Conservation (phyloP, 1,140 invertebrate species). For the Diorhabda sublineata region DNA sequence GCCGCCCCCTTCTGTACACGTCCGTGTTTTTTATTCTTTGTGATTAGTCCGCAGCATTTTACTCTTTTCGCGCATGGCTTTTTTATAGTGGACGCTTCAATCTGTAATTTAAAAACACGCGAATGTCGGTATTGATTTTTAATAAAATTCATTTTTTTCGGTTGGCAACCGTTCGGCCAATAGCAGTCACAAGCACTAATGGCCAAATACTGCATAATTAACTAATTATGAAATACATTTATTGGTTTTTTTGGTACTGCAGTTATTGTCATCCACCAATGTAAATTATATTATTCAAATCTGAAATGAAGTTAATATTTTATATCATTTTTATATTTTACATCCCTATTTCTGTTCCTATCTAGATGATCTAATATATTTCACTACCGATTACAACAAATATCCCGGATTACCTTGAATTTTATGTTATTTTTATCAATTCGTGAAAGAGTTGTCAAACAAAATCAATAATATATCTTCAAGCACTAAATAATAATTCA, state of each 20-base stretch:
- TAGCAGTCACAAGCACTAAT: constrained; percentile 44
- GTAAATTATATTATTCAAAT: constrained; percentile 38
- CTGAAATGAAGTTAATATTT: constrained; percentile 31
- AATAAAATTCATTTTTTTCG: constrained; percentile 48
- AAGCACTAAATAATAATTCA: too few species aligned
- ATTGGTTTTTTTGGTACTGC: constrained; percentile 36
- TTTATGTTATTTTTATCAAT: not conserved
- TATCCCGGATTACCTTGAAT: not conserved
- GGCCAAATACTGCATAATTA: constrained; percentile 44
- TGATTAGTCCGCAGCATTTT: constrained; percentile 46
- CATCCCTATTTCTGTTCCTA: not conserved
- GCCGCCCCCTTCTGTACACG: constrained; percentile 28
- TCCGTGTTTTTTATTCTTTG: constrained; percentile 45
- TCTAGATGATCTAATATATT: not conserved
- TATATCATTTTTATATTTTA: constrained; percentile 19
- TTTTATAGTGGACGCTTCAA: constrained; percentile 45
- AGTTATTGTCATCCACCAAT: constrained; percentile 27
- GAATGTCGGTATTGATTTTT: constrained; percentile 47
- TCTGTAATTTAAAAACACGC: constrained; percentile 47
- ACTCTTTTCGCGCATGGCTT: constrained; percentile 46
- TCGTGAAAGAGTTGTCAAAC: too few species aligned
- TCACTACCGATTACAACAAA: not conserved
- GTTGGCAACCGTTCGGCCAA: constrained; percentile 44
- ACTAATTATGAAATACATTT: constrained; percentile 45
- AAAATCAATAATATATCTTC: too few species aligned